Percentiles rank a stretch among this genome's conserved stretches.
These are phyloP conservation scores for Meiosimyza decipiens DNA, from an alignment of 2,888 invertebrate genomes.

Conservation along the genomic window DNA sequence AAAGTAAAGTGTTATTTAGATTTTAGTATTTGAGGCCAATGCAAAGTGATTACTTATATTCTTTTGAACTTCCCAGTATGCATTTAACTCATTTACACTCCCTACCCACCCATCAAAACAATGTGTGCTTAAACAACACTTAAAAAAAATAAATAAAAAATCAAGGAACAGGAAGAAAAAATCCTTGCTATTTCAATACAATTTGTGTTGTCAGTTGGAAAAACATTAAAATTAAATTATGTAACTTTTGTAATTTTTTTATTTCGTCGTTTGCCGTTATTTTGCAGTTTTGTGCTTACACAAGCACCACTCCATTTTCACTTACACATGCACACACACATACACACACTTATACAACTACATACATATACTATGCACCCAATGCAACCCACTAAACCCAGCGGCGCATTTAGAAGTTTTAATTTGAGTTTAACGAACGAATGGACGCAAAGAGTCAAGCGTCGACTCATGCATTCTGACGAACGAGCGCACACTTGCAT, in stretches of 20 bases:
- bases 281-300: too few relatives aligned
- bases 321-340: too few relatives aligned
- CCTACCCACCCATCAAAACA: too few relatives aligned
- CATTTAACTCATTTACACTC: too few relatives aligned
- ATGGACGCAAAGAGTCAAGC: not conserved
- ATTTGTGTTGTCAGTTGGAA: slow-evolving; percentile 45
- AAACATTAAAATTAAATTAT: slow-evolving; percentile 46
- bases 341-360: too few relatives aligned
- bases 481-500: not conserved
- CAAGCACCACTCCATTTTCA: too few relatives aligned
- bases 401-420: slow-evolving; percentile 15
- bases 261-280: not conserved
- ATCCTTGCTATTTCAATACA: slow-evolving; percentile 35
- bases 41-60: too few relatives aligned
- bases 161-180: not conserved
- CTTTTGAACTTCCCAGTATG: too few relatives aligned
- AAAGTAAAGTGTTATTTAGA: too few relatives aligned
- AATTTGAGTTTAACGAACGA: slow-evolving; percentile 22
- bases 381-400: not conserved
- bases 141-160: not conserved
- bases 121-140: too few relatives aligned
- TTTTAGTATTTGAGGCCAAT: too few relatives aligned
- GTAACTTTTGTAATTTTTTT: not conserved
- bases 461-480: slow-evolving; percentile 9
- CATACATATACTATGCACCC: too few relatives aligned